Evolutionary conservation across 64 coral and sea anemone species (phyloP).

Genomic region (Stichodactyla helianthus): DNA sequence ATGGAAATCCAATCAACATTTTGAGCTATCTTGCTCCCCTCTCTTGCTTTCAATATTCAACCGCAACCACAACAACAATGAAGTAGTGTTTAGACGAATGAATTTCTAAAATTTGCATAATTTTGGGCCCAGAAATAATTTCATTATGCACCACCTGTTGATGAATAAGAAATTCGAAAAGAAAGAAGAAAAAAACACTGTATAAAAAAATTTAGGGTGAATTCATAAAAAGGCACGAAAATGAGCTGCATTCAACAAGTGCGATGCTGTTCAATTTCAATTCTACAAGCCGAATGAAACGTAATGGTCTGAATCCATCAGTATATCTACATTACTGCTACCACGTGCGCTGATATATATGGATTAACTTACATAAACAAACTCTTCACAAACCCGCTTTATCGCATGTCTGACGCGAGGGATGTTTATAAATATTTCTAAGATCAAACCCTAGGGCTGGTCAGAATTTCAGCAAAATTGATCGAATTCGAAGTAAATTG

Average conservation of each 20-base stretch:
- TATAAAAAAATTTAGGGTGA: not conserved
- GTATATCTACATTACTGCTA: not conserved
- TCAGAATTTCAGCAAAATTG: not conserved
- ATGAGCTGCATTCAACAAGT: not conserved
- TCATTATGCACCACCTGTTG: slow-evolving; percentile 11
- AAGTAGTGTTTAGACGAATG: not conserved
- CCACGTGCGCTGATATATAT: not conserved
- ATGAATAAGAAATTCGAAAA: not conserved
- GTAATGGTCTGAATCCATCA: not conserved
- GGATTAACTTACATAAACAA: slow-evolving; percentile 16
- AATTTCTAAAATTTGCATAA: slow-evolving; percentile 4
- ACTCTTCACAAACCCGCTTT: slow-evolving; percentile 6
- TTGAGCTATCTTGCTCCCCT: not conserved
- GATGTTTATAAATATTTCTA: slow-evolving; percentile 1
- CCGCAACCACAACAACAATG: slow-evolving; percentile 18
- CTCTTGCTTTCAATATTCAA: not conserved
- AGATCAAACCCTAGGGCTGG: not conserved
- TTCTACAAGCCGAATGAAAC: not conserved
- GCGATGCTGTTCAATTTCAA: not conserved
- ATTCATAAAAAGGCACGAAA: not conserved
- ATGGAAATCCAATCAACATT: not conserved
- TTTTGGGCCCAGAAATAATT: not conserved
- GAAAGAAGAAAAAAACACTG: too few species aligned
- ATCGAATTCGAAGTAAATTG: not conserved
- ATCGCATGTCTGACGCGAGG: not conserved